Evolutionary conservation across 1,140 invertebrate species (phyloP), one percentile per base, ranked within the genome.

Genomic region (Protaetia brevitarsis): DNA sequence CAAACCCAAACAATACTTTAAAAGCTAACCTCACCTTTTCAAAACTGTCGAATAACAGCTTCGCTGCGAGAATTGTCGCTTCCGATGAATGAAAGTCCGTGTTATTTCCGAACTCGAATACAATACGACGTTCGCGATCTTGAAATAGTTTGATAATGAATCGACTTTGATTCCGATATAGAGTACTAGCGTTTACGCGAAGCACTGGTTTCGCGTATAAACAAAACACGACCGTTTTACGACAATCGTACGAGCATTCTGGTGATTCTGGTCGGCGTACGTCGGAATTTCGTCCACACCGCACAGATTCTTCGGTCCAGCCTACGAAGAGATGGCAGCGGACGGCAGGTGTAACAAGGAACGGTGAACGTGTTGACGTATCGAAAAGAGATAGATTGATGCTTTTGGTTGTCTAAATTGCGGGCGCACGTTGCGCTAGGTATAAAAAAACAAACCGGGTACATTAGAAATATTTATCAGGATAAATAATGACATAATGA

Each of bases 301-400:
- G 13, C 30, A 59, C 57, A 59, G 57, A 59, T 59, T 59, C 57
- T 59, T 59, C 4, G 57, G 56, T 58, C 57, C 57, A 59, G 28
- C 29, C 3, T 59, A 59, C 41, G 19, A 51, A 51, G 19, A 59
- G 26, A 28, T 29, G 57, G 30, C 30, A 28, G 57, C 57, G 30
- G 57, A 59, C 30, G 57, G 57, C 57, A 59, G 27, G 57, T 59
- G 57, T 31, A 59, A 59, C 57, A 59, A 59, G 57, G 57, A 59
- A 59, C 16, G 26, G 10, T 3, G 11, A 3, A 8, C 23, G 56
- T n/a, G 57, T 19, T 59, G 16, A 19, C 26, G 26, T 29, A 11
- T 3, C 10, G n/a, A n/a, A 45, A 16, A 21, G n/a, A 5, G 26
- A 51, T 0, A 23, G 21, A 4, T 2, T 21, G 11, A 23, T 21